These are phyloP conservation scores for Cacatua alba DNA, from an alignment of 2,113 vertebrate species.

Conservation along the genomic window DNA sequence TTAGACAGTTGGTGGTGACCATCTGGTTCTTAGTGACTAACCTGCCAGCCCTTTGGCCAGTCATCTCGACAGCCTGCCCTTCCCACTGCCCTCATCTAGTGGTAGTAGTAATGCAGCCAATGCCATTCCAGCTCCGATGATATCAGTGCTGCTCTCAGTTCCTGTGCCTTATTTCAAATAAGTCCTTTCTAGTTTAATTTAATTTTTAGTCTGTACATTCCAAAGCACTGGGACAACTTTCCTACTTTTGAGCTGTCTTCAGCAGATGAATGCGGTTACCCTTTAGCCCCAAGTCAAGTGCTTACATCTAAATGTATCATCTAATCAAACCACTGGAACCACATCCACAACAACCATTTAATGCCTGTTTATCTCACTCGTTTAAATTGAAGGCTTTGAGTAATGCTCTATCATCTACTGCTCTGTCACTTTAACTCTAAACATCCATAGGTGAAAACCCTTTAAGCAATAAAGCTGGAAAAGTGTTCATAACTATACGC, in stretches of 20 bases:
- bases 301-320: background rate
- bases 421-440: background rate
- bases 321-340: background rate
- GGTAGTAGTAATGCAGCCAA: rapidly evolving
- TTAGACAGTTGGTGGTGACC: constrained; percentile 10
- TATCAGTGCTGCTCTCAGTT: background rate
- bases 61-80: background rate
- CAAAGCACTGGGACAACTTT: background rate
- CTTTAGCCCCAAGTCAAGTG: background rate
- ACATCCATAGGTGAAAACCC: background rate
- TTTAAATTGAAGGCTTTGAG: background rate
- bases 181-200: background rate
- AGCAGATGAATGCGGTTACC: background rate
- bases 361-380: background rate
- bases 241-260: background rate
- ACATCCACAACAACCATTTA: background rate
- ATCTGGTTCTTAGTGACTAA: background rate
- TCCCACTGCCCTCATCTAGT: background rate
- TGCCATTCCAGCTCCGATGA: background rate
- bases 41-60: background rate
- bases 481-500: background rate
- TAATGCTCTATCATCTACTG: background rate
- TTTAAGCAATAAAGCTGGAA: background rate
- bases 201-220: background rate
- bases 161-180: background rate